Conservation (phyloP, 2,113 vertebrate genomes). For the Pedionomus torquatus region DNA sequence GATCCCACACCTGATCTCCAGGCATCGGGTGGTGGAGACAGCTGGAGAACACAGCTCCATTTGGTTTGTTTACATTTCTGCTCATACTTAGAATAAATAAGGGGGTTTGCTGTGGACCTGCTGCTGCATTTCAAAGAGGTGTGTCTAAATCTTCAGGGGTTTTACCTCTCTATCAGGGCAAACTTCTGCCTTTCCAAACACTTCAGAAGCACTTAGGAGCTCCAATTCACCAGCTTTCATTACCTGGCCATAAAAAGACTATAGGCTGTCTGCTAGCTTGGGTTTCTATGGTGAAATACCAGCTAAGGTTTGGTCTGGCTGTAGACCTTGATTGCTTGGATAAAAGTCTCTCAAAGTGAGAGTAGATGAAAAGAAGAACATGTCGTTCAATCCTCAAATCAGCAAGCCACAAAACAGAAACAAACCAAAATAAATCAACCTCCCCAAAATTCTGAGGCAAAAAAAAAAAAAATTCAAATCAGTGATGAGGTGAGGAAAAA, state of each 20-base stretch:
- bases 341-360: not conserved
- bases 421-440: not conserved
- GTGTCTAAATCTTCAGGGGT: not conserved
- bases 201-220: not conserved
- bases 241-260: not conserved
- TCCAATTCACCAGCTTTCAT: not conserved
- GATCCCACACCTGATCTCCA: not conserved
- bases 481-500: not conserved
- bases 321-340: not conserved
- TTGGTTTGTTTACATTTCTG: not conserved
- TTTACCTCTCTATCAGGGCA: accelerated
- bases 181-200: not conserved
- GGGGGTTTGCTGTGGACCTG: not conserved
- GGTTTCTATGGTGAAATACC: not conserved
- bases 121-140: not conserved
- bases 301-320: not conserved
- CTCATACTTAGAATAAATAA: not conserved
- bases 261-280: accelerated
- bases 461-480: not conserved
- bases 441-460: not conserved
- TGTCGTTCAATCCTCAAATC: not conserved
- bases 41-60: not conserved
- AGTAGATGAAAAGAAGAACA: not conserved
- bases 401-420: not conserved
- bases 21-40: not conserved